Evolutionary conservation across 2,888 invertebrate genomes (phyloP).

Genomic region (Drosophila mimica): DNA sequence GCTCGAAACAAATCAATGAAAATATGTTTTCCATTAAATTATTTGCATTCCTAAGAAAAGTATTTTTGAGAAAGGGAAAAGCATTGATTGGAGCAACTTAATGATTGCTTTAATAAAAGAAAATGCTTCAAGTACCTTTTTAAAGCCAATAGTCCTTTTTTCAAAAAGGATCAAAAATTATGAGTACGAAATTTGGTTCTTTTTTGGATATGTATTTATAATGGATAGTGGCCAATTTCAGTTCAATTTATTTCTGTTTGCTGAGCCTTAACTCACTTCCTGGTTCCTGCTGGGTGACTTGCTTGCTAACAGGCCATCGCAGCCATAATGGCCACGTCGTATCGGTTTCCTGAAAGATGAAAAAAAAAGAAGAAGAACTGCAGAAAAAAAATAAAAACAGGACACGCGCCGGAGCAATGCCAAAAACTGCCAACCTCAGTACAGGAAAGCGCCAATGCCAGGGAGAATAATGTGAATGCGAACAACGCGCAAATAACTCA

Average conservation of each 20-base stretch:
- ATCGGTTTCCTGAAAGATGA: constrained; percentile 73
- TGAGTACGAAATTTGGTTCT: neutral
- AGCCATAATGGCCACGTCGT: constrained; percentile 74
- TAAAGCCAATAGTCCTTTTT: neutral
- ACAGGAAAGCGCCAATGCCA: constrained; percentile 67
- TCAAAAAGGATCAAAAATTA: constrained; percentile 1
- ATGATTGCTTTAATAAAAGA: neutral
- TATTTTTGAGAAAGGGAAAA: neutral
- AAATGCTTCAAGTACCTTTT: neutral
- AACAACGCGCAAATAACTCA: constrained; percentile 74
- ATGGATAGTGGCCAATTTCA: constrained; percentile 61
- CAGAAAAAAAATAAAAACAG: constrained; percentile 36
- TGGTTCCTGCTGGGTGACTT: constrained; percentile 68
- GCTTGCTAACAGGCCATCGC: constrained; percentile 58
- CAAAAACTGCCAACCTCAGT: constrained; percentile 56
- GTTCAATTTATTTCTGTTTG: constrained; percentile 63
- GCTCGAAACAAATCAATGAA: neutral
- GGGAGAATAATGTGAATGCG: constrained; percentile 73
- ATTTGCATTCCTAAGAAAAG: neutral
- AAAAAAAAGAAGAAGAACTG: constrained; percentile 35
- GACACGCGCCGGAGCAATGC: constrained; percentile 52
- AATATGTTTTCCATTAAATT: neutral
- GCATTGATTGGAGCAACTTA: neutral
- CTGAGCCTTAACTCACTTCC: constrained; percentile 64
- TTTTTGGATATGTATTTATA: constrained; percentile 48